Conservation (phyloP, 1,140 invertebrate genomes). For the Dysdera silvatica region DNA sequence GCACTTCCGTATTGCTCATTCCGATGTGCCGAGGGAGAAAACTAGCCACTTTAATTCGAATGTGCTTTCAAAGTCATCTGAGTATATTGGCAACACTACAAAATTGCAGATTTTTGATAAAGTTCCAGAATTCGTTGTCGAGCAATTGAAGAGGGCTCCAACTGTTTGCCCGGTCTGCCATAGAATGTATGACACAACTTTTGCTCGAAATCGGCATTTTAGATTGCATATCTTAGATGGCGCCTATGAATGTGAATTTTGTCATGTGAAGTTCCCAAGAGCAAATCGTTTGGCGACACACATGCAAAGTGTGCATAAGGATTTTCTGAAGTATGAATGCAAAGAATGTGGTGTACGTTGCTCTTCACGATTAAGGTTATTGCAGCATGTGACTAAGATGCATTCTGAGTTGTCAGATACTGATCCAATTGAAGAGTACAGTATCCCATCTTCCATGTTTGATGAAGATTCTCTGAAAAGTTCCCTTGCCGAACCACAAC, state of each 20-base stretch:
- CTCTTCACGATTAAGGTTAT: background rate
- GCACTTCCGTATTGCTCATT: conserved; percentile 14
- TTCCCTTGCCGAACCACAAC: too few relatives aligned
- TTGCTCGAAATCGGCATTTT: conserved; percentile 17
- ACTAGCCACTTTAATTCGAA: too few relatives aligned
- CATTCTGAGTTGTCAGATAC: background rate
- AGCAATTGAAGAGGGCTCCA: conserved; percentile 11
- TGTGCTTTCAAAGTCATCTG: too few relatives aligned
- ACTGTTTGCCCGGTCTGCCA: conserved; percentile 18
- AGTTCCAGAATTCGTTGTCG: too few relatives aligned
- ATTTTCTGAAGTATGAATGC: conserved; percentile 19
- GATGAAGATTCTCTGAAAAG: too few relatives aligned
- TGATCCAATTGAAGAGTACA: too few relatives aligned
- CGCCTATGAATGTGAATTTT: conserved; percentile 19
- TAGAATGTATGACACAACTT: conserved; percentile 6
- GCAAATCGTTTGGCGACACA: conserved; percentile 2
- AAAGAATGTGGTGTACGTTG: conserved; percentile 14
- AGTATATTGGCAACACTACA: too few relatives aligned
- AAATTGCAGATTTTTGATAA: too few relatives aligned
- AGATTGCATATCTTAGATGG: background rate
- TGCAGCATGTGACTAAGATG: conserved; percentile 14
- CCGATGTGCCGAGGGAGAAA: background rate
- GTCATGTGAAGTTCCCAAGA: background rate
- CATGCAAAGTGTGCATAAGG: conserved; percentile 11
- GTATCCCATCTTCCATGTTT: too few relatives aligned